Evolutionary conservation across 2,113 vertebrate genomes (phyloP), one percentile per base, ranked within the genome.

Genomic region (Neolamprologus kungweensis): DNA sequence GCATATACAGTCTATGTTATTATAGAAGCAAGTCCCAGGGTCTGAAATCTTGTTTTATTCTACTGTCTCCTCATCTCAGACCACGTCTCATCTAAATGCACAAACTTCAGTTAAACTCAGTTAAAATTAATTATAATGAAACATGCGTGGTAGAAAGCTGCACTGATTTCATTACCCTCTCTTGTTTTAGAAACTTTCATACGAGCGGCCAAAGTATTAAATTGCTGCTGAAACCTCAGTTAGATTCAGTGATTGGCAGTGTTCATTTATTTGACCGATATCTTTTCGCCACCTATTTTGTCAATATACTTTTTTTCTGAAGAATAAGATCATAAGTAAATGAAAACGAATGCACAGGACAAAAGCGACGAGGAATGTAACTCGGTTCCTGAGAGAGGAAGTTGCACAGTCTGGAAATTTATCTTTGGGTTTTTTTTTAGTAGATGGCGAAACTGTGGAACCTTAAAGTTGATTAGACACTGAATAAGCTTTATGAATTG

Each of bases 391-490:
- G 35, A 71, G 65, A 71, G n/a, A 71, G 7, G 37, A 23, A 42
- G n/a, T 17, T 73, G 14, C 40, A 47, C 40, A 75, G 68, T 11
- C 13, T 73, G 13, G 13, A 73, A 75, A 17, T 28, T 28, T 23
- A 28, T 7, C 9, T 45, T 47, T 47, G 21, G 33, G 4, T 0
- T 1, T 26, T 28, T 7, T 45, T 75, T 28, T 11, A 28, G 68
- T 47, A 1, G 23, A 47, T 75, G 23, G 23, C 1, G 0, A 50
- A 75, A 75, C 42, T 50, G 71, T 31, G 4, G 71, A 19, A 75
- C 21, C 68, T 47, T 75, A 42, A 75, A 28, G 71, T 5, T 75
- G 6, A 47, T 75, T 75, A 11, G 40, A 11, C 4, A 47, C 23
- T 47, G 14, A 73, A 73, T 73, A 73, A 73, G 40, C 23, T 45